Base-by-base conservation (phyloP, 2,888 invertebrate genomes). In the Ypsolopha sequella region DNA sequence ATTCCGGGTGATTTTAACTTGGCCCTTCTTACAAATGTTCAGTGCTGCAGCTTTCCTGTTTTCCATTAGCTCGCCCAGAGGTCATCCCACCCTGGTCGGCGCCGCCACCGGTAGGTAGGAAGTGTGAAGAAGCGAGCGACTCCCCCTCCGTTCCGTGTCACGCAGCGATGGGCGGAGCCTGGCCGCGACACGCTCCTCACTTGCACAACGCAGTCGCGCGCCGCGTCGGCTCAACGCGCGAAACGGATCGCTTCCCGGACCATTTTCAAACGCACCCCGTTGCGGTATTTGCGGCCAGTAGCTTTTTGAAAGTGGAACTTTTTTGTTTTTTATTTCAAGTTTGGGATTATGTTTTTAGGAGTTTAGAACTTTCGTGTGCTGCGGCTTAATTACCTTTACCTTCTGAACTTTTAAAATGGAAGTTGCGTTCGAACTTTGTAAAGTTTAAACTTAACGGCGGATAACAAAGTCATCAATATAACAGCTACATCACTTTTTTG, bases 161-260 rank as follows among this genome's bases (percentile, higher is more conserved):
- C 24, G 24, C 65, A 68, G 69, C 66, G 64, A 74, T 73, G 70
- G 81, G 81, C 81, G 80, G 80, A 70, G 81, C 66, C 48, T 67
- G 62, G 66, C 64, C 65, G 62, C 61, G 48, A 48, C 53, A 54
- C 65, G 24, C 65, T 68, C 70, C 65, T 68, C 70, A 66, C 75
- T 73, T 78, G 75, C 77, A 80, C 80, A 77, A 76, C 67, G 72
- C 70, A 70, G 66, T 73, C 70, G 73, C 73, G 74, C 70, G 71
- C 65, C 73, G 78, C 68, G 67, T 65, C 67, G 78, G 75, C 74
- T 76, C 74, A 74, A 77, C 81, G 80, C 75, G 73, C 65, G 61
- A 24, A 24, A 56, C 72, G 66, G 66, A 68, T 68, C 69, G 70
- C 66, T 68, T 64, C 64, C 61, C 41, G 41, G 11, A 41, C 69